Evolutionary conservation across 2,888 invertebrate genomes (phyloP).

Genomic region (Poecilus cupreus): DNA sequence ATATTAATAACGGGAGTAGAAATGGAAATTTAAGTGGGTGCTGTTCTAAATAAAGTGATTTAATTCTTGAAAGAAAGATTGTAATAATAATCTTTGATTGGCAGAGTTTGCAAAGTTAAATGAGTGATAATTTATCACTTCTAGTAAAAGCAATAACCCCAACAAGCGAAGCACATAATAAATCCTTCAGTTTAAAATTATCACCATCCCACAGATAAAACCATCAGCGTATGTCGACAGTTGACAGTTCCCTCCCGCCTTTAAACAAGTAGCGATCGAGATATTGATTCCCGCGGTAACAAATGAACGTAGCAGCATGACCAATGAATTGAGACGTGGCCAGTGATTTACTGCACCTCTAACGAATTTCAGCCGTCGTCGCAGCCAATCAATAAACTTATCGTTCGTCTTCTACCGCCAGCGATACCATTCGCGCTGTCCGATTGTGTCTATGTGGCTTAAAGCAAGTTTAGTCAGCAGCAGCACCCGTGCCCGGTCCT

Average conservation of each 20-base stretch:
- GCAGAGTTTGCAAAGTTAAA: too few relatives aligned
- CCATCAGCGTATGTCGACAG: not conserved
- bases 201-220: not conserved
- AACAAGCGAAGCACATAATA: too few relatives aligned
- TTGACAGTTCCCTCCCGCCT: not conserved
- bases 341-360: constrained; percentile 61
- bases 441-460: constrained; percentile 55
- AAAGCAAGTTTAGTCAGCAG: constrained; percentile 31
- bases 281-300: constrained; percentile 40
- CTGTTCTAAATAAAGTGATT: too few relatives aligned
- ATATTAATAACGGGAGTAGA: too few relatives aligned
- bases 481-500: not conserved
- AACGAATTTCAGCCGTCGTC: constrained; percentile 61
- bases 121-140: too few relatives aligned
- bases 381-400: constrained; percentile 57
- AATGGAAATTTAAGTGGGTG: too few relatives aligned
- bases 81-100: too few relatives aligned
- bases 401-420: constrained; percentile 31
- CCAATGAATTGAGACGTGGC: constrained; percentile 63
- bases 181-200: not conserved
- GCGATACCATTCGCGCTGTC: constrained; percentile 8
- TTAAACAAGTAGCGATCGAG: constrained; percentile 29
- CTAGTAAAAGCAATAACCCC: too few relatives aligned
- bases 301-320: constrained; percentile 51
- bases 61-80: too few relatives aligned